Conservation (phyloP, 2,888 invertebrate species). For the Drosophila dives region DNA sequence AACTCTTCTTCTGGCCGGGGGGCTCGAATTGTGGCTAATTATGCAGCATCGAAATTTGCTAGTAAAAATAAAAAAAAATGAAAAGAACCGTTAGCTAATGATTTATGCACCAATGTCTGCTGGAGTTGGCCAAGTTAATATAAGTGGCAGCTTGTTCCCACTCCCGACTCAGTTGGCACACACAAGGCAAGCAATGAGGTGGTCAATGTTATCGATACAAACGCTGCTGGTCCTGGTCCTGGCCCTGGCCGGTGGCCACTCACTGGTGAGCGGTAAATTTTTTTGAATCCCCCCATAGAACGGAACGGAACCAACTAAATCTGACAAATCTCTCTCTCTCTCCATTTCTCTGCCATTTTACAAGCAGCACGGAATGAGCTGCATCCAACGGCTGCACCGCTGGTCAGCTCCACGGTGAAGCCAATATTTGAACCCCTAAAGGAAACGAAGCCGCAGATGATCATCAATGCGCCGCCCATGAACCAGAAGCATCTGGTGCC, state of each 20-base stretch:
- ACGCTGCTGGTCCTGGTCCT: slow-evolving; percentile 55
- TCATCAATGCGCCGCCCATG: slow-evolving; percentile 71
- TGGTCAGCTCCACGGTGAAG: slow-evolving; percentile 62
- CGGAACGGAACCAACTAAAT: slow-evolving; percentile 3
- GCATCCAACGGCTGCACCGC: slow-evolving; percentile 61
- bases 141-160: slow-evolving; percentile 47
- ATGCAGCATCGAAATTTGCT: slow-evolving; percentile 35
- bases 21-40: slow-evolving; percentile 37
- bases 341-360: slow-evolving; percentile 2
- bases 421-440: slow-evolving; percentile 51
- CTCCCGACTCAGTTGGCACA: slow-evolving; percentile 51
- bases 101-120: slow-evolving; percentile 50
- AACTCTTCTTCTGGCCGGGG: slow-evolving; percentile 53
- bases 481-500: slow-evolving; percentile 59
- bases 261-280: slow-evolving; percentile 81
- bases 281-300: slow-evolving; percentile 45
- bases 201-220: slow-evolving; percentile 29
- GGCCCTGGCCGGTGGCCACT: slow-evolving; percentile 64
- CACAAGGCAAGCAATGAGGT: slow-evolving; percentile 42
- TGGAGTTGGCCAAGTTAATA: slow-evolving; percentile 61
- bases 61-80: slow-evolving; percentile 14
- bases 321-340: neutral
- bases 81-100: slow-evolving; percentile 67
- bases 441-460: slow-evolving; percentile 55
- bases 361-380: slow-evolving; percentile 38